A percentile compares a stretch with the other conserved stretches of the same genome.
Evolutionary conservation across 2,888 invertebrate genomes (phyloP).

Genomic region (Polydrusus tereticollis): DNA sequence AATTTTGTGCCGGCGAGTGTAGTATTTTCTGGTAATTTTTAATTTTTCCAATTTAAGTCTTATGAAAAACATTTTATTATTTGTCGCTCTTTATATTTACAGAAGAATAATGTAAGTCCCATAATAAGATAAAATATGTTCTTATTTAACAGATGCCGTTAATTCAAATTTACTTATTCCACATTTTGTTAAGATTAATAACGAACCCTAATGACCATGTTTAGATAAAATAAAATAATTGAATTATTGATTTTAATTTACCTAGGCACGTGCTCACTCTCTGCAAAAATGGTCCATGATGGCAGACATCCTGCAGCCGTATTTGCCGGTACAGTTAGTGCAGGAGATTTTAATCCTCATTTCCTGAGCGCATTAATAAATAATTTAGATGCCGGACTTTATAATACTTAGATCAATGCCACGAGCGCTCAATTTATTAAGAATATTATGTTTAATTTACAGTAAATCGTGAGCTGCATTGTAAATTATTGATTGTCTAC

Average conservation of each 20-base stretch:
- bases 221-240: background rate
- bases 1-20: no score
- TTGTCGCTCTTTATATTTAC: no score
- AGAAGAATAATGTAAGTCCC: no score
- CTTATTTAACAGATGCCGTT: background rate
- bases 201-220: background rate
- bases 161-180: background rate
- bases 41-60: no score
- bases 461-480: conserved; percentile 26
- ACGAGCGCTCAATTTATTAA: conserved; percentile 30
- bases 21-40: no score
- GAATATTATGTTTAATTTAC: conserved; percentile 37
- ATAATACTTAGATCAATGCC: conserved; percentile 15
- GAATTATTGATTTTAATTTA: conserved; percentile 24
- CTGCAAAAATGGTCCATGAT: conserved; percentile 28
- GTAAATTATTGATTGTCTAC: conserved; percentile 30
- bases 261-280: conserved; percentile 41
- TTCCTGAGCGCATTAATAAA: conserved; percentile 41
- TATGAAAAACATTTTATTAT: no score
- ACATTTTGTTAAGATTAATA: background rate
- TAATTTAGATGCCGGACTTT: conserved; percentile 44
- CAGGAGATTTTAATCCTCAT: conserved; percentile 43
- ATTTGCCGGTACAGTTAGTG: conserved; percentile 36
- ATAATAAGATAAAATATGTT: no score
- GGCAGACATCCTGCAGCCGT: conserved; percentile 28